phyloP scores from a whole-genome alignment of 1,140 invertebrate species.

The Dufourea novaeangliae region DNA sequence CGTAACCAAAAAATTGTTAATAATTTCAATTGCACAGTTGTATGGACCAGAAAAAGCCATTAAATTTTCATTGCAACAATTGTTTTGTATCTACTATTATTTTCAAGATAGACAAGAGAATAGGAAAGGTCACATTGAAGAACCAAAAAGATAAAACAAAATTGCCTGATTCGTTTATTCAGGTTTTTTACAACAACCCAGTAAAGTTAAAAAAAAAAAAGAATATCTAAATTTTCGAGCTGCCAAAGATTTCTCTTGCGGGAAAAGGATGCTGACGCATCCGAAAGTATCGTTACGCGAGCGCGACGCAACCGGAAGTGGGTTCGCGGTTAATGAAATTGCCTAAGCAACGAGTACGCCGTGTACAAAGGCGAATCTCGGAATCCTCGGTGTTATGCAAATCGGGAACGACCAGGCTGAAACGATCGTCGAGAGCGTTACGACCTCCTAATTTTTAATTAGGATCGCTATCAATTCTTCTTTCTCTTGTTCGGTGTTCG shows the following conservation, averaged over 20 bases:
- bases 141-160: no score
- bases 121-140: no score
- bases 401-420: slow-evolving; percentile 47
- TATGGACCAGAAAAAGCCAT: no score
- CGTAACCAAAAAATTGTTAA: no score
- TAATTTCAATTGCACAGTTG: no score
- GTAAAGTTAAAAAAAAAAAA: no score
- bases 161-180: no score
- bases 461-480: slow-evolving; percentile 56
- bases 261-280: not conserved
- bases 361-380: slow-evolving; percentile 44
- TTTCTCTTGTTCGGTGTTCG: not conserved
- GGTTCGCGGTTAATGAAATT: slow-evolving; percentile 62
- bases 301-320: slow-evolving; percentile 44
- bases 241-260: not conserved
- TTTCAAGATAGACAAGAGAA: no score
- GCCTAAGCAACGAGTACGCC: slow-evolving; percentile 49
- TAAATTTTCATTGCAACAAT: no score
- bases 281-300: slow-evolving; percentile 10
- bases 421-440: slow-evolving; percentile 59
- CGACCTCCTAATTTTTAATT: slow-evolving; percentile 62
- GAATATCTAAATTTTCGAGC: no score
- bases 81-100: no score
- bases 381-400: slow-evolving; percentile 65
- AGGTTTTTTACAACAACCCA: no score